Evolutionary conservation across 2,888 invertebrate genomes (phyloP), one percentile per base, ranked within the genome.

Genomic region (Daptonema setosum): DNA sequence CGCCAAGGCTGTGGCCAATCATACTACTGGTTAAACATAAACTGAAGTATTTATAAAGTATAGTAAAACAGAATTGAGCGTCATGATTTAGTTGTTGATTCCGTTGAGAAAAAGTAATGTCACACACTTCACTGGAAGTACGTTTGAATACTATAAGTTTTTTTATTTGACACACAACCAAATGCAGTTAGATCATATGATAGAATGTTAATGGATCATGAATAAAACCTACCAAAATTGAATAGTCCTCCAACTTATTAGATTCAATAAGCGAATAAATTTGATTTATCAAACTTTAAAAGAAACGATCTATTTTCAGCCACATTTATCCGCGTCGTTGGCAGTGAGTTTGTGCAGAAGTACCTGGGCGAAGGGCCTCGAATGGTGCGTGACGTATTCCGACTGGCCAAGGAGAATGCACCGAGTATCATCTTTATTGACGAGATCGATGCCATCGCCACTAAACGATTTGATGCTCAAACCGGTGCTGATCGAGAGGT

Each of bases 401-500:
- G 97, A 67, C 78, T 99, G 61, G 97, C 97, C 24, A 91, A 95
- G 72, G 97, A 99, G 74, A 97, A 99, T 76, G 85, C 93, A 1
- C 97, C 97, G 1, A 93, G 95, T 1, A 99, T 97, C 65, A 97
- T 99, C 65, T 99, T 97, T 73, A 97, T 99, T 68, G 97, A 97
- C 75, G 97, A 97, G 77, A 97, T 97, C 67, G 97, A 99, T 75
- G 97, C 97, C 43, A 97, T 99, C 65, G 97, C 95, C 17, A 99
- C 97, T 2, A 99, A 97, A 75, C 80, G 95, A 68, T 67, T 66
- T 56, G 65, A 67, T 53, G 68, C 69, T 14, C 69, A 69, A 56
- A 70, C 69, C 30, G 69, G 69, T 43, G 69, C 69, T 26, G 68
- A 68, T 60, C 60, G 68, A 50, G 63, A 63, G 56, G 62, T 61